Evolutionary conservation across 1,140 invertebrate genomes (phyloP).

Genomic region (Trichonephila clavipes): DNA sequence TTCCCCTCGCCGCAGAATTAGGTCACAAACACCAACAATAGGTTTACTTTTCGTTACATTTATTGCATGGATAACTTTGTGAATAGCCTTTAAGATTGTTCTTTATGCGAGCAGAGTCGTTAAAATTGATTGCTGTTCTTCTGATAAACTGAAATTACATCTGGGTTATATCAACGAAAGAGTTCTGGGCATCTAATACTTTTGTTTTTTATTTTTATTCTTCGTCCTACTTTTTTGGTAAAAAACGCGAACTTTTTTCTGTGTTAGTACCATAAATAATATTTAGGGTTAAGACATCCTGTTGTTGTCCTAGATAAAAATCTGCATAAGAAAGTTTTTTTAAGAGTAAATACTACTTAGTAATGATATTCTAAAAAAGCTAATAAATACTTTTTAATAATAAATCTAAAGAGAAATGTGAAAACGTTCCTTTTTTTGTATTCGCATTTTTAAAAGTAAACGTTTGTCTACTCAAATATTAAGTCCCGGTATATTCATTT

Average conservation of each 20-base stretch:
- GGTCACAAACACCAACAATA: not conserved
- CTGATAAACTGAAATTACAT: not conserved
- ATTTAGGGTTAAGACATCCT: not conserved
- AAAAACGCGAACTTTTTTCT: not conserved
- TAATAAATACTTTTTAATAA: no score
- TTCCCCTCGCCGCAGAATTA: not conserved
- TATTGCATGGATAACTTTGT: not conserved
- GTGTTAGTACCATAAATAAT: not conserved
- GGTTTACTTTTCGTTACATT: constrained; percentile 11
- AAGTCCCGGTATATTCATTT: no score
- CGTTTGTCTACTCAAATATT: no score
- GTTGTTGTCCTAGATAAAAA: not conserved
- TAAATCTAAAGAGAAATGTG: no score
- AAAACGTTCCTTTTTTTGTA: no score
- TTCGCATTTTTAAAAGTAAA: no score
- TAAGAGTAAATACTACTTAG: not conserved
- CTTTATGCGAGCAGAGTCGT: not conserved
- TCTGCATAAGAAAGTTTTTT: no score
- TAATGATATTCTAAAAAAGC: no score
- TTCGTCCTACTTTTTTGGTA: not conserved
- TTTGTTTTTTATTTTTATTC: not conserved
- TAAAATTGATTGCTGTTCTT: not conserved
- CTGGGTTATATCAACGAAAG: not conserved
- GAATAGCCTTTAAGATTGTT: not conserved
- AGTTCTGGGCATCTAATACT: not conserved